Evolutionary conservation across 2,113 vertebrate species (phyloP).

Genomic region (Mormyrus iriodes): DNA sequence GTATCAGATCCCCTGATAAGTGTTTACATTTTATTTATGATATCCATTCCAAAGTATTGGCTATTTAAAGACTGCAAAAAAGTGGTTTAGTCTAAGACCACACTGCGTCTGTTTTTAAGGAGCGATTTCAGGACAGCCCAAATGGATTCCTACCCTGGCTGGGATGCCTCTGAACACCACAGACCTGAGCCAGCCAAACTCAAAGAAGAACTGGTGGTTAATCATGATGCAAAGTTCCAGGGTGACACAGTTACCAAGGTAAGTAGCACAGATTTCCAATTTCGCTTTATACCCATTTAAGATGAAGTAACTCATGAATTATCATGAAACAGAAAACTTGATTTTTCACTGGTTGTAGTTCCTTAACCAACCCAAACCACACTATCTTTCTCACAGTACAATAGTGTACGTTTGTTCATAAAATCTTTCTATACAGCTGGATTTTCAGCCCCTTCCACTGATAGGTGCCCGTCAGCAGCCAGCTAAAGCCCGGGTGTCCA

Average conservation of each 20-base stretch:
- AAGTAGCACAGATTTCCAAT: not conserved
- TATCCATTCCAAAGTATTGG: not conserved
- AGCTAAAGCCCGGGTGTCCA: slow-evolving; percentile 8
- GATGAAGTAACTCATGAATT: not conserved
- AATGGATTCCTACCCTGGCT: slow-evolving; percentile 49
- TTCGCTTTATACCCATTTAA: not conserved
- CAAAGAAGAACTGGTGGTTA: slow-evolving; percentile 24
- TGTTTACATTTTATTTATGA: not conserved
- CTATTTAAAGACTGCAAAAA: not conserved
- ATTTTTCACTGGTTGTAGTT: not conserved
- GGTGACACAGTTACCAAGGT: slow-evolving; percentile 37
- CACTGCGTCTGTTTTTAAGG: slow-evolving; percentile 38
- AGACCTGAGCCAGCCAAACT: slow-evolving; percentile 6
- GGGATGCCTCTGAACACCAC: slow-evolving; percentile 33
- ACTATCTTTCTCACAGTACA: not conserved
- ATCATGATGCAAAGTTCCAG: slow-evolving; percentile 17
- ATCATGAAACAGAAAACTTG: not conserved
- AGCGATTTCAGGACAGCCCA: slow-evolving; percentile 54
- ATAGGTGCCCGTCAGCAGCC: not conserved
- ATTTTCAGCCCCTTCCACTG: slow-evolving; percentile 20
- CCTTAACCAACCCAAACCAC: not conserved
- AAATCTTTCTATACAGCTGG: slow-evolving; percentile 25
- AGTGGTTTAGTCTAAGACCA: not conserved
- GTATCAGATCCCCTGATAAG: not conserved
- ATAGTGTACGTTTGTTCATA: not conserved